A percentile compares a stretch with the other conserved stretches of the same genome.
Conservation (phyloP, 2,797 vertebrate genomes). For the Scleropages formosus region DNA sequence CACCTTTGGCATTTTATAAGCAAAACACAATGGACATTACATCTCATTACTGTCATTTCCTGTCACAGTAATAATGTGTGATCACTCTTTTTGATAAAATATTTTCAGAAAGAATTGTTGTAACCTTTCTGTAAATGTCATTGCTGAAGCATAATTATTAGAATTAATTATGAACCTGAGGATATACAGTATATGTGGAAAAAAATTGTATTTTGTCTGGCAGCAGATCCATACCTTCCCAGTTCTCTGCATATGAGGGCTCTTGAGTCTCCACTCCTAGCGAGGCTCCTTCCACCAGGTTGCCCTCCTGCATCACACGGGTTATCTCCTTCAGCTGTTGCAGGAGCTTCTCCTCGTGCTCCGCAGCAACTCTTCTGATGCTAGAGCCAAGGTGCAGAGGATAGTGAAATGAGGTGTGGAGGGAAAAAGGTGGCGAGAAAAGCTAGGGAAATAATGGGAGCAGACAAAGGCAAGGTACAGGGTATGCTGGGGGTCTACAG, state of each 20-base stretch:
- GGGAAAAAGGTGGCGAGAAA: too few relatives aligned
- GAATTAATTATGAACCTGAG: too few relatives aligned
- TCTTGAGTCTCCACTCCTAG: slow-evolving; percentile 80
- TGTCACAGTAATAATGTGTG: background rate
- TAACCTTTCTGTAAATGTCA: background rate
- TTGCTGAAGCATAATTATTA: background rate
- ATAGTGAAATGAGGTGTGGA: background rate
- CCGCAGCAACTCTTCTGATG: slow-evolving; percentile 72
- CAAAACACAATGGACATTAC: background rate
- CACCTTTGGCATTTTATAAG: slow-evolving; percentile 5
- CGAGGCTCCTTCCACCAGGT: slow-evolving; percentile 74
- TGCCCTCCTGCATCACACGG: slow-evolving; percentile 85
- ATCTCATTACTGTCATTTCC: slow-evolving; percentile 6
- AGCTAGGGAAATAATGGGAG: too few relatives aligned
- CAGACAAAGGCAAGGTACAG: too few relatives aligned
- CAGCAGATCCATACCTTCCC: slow-evolving; percentile 72
- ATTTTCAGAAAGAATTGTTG: background rate
- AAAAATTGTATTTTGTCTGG: too few relatives aligned
- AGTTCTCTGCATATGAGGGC: slow-evolving; percentile 78
- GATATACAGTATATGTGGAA: too few relatives aligned
- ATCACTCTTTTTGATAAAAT: slow-evolving; percentile 1
- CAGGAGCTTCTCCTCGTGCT: slow-evolving; percentile 86
- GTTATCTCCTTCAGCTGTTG: slow-evolving; percentile 91
- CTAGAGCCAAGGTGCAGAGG: slow-evolving; percentile 43
- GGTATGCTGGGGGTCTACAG: too few relatives aligned